Evolutionary conservation across 1,140 invertebrate genomes (phyloP), one percentile per base, ranked within the genome.

Genomic region (Cydia splendana): DNA sequence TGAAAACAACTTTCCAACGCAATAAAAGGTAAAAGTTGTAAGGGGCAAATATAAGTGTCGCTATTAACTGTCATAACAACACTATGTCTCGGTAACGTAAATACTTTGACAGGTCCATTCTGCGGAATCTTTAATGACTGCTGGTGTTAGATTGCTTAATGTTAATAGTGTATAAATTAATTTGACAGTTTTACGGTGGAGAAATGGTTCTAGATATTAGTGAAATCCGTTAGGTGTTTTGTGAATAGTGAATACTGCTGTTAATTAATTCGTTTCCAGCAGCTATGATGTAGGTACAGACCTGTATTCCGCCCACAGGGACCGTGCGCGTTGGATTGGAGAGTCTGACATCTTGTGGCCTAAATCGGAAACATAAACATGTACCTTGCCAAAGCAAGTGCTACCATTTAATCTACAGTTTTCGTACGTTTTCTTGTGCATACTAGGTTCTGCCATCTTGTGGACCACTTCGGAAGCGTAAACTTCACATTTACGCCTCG

Each of bases 71-170:
- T 20, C n/a, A 57, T 18, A 18, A 4, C n/a, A 18, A 18, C n/a
- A 53, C 5, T 53, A n/a, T n/a, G 4, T 53, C 51, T 53, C n/a
- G 18, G n/a, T 18, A 48, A 48, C 53, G n/a, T 18, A 15, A 48
- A 48, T 18, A 57, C 15, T 57, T 57, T 57, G 53, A 57, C 53
- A 57, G 53, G 53, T 18, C n/a, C 53, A 57, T 57, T 57, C 53
- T n/a, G 51, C 51, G 13, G 45, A 2, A 4, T 57, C 53, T 57
- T 18, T 57, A 18, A 18, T 18, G 53, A 57, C 15, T 18, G 53
- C 6, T 13, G 20, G 53, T 57, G n/a, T 18, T 57, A 13, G 15
- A 57, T 57, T 57, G 53, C 4, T 57, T 57, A 18, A 7, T 18
- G n/a, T n/a, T 18, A 24, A 18, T 57, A 18, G 53, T 57, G 53